Percentiles rank a stretch among this genome's conserved stretches.
These are phyloP conservation scores for Antheraea assamensis DNA, from an alignment of 2,888 invertebrate genomes.

Conservation along the genomic window DNA sequence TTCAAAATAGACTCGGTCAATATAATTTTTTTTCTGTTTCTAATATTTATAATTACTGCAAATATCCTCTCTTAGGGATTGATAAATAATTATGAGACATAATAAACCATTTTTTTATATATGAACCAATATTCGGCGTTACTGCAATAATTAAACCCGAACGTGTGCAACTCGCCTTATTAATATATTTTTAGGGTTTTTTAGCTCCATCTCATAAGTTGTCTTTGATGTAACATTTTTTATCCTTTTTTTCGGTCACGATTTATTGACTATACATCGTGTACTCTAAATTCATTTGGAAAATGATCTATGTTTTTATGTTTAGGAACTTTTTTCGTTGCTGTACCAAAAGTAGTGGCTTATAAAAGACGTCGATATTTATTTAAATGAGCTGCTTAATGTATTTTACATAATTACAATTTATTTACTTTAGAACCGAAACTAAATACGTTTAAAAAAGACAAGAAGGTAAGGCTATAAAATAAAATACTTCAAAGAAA, in stretches of 20 bases:
- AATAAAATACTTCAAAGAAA: neutral
- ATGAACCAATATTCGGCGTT: neutral
- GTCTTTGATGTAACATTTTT: neutral
- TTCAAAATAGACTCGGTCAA: neutral
- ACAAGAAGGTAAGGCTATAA: neutral
- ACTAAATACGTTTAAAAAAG: neutral
- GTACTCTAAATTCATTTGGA: neutral
- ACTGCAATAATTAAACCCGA: neutral
- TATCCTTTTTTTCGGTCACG: conserved; percentile 1
- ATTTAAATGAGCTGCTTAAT: too few relatives aligned
- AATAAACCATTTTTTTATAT: neutral
- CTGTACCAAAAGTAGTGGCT: too few relatives aligned
- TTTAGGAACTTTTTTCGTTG: too few relatives aligned
- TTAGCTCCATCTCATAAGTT: conserved; percentile 6
- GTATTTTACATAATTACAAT: too few relatives aligned
- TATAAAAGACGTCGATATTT: too few relatives aligned
- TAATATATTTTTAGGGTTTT: conserved; percentile 11
- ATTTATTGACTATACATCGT: neutral
- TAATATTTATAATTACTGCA: neutral
- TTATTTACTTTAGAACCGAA: too few relatives aligned
- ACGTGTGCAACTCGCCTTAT: conserved; percentile 1
- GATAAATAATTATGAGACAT: neutral
- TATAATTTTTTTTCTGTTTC: neutral
- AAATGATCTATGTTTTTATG: neutral
- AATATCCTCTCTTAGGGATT: neutral